phyloP scores from a whole-genome alignment of 1,140 invertebrate genomes.

The Zelostemma sp. region DNA sequence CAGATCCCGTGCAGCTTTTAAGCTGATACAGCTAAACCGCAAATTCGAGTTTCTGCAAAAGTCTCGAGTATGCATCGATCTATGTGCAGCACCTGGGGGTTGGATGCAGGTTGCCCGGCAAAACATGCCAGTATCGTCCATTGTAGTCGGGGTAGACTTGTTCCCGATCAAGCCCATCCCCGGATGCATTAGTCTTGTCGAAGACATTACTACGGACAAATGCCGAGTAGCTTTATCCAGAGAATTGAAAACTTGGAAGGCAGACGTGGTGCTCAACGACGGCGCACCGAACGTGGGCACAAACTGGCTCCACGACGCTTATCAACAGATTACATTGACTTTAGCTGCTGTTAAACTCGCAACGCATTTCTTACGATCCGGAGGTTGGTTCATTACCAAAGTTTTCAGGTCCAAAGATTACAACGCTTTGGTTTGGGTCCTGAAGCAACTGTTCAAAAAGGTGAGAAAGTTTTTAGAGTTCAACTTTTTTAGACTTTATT shows the following conservation, averaged over 20 bases:
- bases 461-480: slow-evolving; percentile 75
- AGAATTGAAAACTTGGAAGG: slow-evolving; percentile 96
- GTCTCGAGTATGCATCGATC: slow-evolving; percentile 95
- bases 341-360: slow-evolving; percentile 94
- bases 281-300: slow-evolving; percentile 99
- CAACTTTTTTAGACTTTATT: no score
- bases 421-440: slow-evolving; percentile 92
- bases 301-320: slow-evolving; percentile 98
- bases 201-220: slow-evolving; percentile 98
- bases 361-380: slow-evolving; percentile 88
- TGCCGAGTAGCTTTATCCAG: slow-evolving; percentile 82
- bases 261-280: slow-evolving; percentile 96
- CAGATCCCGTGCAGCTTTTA: slow-evolving; percentile 97
- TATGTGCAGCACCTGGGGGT: slow-evolving; percentile 99
- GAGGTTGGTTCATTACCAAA: slow-evolving; percentile 99
- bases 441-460: slow-evolving; percentile 96
- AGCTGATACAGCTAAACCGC: slow-evolving; percentile 97
- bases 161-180: slow-evolving; percentile 94
- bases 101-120: slow-evolving; percentile 99
- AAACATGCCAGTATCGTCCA: slow-evolving; percentile 97
- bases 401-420: slow-evolving; percentile 99
- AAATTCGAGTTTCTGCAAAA: slow-evolving; percentile 98
- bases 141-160: slow-evolving; percentile 96
- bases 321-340: slow-evolving; percentile 91
- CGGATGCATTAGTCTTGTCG: slow-evolving; percentile 89